These are phyloP conservation scores for Gymnopithys bicolor DNA, from an alignment of 2,797 vertebrate genomes.

Conservation along the genomic window DNA sequence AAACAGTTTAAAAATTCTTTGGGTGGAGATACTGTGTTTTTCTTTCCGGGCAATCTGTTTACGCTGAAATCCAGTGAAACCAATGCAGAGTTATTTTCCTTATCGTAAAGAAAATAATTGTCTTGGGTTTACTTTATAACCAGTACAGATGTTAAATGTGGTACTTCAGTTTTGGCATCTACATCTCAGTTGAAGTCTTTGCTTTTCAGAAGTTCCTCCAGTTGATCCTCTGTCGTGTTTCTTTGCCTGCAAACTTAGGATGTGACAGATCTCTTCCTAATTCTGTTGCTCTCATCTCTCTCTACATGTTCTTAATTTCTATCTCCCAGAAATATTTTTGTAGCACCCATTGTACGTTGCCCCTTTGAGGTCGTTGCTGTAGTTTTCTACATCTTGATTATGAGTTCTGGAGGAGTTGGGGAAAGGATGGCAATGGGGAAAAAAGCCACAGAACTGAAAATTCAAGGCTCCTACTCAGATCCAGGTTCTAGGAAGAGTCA, in stretches of 20 bases:
- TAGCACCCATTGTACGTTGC: accelerated
- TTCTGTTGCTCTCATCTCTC: neutral
- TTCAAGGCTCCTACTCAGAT: neutral
- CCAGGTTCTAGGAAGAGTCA: neutral
- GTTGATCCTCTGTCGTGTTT: neutral
- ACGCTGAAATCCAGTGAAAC: neutral
- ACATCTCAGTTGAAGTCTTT: neutral
- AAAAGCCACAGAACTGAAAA: neutral
- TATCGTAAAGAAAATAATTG: neutral
- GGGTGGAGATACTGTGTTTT: neutral
- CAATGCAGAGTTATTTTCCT: neutral
- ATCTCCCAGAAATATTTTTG: neutral
- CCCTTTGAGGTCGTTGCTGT: neutral
- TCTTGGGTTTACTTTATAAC: neutral
- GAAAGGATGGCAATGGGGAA: neutral
- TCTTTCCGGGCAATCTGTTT: neutral
- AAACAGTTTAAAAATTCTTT: conserved; percentile 10
- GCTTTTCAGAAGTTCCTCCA: neutral
- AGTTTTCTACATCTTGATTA: neutral
- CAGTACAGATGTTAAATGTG: neutral
- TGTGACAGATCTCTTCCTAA: neutral
- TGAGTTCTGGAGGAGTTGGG: neutral
- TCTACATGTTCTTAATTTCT: neutral
- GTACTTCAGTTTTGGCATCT: neutral
- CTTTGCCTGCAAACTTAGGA: neutral